A percentile compares a stretch with the other conserved stretches of the same genome.
Evolutionary conservation across 2,888 invertebrate genomes (phyloP).

Genomic region (Drosophila prostipennis): DNA sequence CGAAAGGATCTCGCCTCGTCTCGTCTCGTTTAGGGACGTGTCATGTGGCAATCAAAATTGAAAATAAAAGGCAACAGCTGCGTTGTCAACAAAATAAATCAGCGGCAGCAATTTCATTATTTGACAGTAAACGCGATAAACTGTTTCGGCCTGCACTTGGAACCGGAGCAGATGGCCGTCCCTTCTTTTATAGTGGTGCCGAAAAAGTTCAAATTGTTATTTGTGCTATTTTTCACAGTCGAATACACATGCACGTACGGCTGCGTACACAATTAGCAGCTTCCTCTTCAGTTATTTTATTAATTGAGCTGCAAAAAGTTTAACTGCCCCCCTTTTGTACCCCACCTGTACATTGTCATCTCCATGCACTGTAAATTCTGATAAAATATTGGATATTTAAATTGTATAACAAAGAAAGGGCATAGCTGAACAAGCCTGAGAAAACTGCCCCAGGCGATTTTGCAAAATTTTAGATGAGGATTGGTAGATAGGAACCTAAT

Average conservation of each 20-base stretch:
- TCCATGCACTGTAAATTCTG: background rate
- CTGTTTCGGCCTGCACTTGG: slow-evolving; percentile 53
- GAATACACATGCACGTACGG: slow-evolving; percentile 34
- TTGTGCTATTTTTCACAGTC: slow-evolving; percentile 46
- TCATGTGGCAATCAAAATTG: slow-evolving; percentile 72
- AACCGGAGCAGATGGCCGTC: slow-evolving; percentile 24
- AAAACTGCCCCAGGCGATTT: too few relatives aligned
- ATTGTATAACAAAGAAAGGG: too few relatives aligned
- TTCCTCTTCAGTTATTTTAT: slow-evolving; percentile 76
- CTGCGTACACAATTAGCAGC: slow-evolving; percentile 76
- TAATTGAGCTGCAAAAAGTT: slow-evolving; percentile 80
- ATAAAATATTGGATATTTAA: too few relatives aligned
- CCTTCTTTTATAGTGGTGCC: slow-evolving; percentile 15
- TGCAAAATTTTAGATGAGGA: too few relatives aligned
- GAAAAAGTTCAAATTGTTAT: slow-evolving; percentile 50
- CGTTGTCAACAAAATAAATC: slow-evolving; percentile 78
- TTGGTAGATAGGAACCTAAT: too few relatives aligned
- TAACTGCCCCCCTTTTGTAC: slow-evolving; percentile 48
- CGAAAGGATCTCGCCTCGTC: slow-evolving; percentile 26
- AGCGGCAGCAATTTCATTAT: slow-evolving; percentile 78
- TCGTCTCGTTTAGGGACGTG: slow-evolving; percentile 36
- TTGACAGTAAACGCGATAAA: slow-evolving; percentile 80
- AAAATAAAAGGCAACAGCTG: slow-evolving; percentile 80
- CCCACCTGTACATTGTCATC: slow-evolving; percentile 16
- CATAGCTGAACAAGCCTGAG: too few relatives aligned